These are phyloP conservation scores for Pagetopsis macropterus DNA, from an alignment of 2,797 vertebrate species.

Conservation along the genomic window DNA sequence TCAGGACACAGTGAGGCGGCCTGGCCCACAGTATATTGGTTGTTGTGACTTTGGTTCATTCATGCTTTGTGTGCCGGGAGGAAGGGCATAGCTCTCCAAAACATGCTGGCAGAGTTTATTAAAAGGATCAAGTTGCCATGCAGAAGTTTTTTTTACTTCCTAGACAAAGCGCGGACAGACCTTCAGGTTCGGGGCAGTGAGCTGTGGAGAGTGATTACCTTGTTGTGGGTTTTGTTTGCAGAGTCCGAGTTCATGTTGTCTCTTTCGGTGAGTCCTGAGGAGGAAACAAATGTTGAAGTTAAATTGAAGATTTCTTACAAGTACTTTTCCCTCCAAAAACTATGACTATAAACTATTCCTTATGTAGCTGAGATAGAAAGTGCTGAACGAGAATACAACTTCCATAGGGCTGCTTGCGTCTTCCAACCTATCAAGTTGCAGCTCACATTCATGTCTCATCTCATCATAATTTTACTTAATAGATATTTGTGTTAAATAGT, in stretches of 20 bases:
- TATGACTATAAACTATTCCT: not conserved
- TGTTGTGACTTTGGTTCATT: conserved; percentile 27
- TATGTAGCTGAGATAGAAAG: not conserved
- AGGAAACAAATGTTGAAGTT: conserved; percentile 34
- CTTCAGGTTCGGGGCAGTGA: not conserved
- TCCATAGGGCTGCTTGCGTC: too few relatives aligned
- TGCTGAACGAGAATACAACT: not conserved
- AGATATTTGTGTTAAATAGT: too few relatives aligned
- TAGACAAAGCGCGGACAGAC: not conserved
- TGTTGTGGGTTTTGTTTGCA: conserved; percentile 89
- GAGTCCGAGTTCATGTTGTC: conserved; percentile 90
- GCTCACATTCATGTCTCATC: too few relatives aligned
- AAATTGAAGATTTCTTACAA: not conserved
- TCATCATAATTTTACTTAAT: too few relatives aligned
- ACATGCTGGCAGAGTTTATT: conserved; percentile 23
- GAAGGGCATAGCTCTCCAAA: conserved; percentile 16
- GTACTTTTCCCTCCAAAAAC: not conserved
- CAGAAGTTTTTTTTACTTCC: not conserved
- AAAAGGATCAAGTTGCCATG: conserved; percentile 20
- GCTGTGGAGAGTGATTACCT: conserved; percentile 81
- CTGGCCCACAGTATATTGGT: not conserved
- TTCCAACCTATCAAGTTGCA: too few relatives aligned
- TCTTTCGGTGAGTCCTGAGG: conserved; percentile 93
- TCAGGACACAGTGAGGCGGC: conserved; percentile 2
- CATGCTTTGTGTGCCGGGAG: conserved; percentile 10